These are phyloP conservation scores for Caradrina clavipalpis DNA, from an alignment of 2,888 invertebrate genomes.

Conservation along the genomic window DNA sequence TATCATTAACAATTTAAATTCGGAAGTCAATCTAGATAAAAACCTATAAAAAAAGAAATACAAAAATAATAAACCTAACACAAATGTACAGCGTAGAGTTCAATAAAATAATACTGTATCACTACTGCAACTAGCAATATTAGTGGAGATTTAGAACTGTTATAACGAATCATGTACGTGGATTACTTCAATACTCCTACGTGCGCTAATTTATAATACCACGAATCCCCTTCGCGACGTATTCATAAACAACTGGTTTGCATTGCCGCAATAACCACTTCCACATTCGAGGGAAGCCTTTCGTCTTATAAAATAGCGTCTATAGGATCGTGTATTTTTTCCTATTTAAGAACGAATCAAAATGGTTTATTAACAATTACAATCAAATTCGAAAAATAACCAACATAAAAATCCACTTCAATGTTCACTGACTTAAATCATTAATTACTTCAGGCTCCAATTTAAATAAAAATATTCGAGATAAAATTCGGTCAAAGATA, in stretches of 20 bases:
- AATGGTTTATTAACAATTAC: conserved; percentile 40
- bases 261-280: conserved; percentile 22
- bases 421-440: conserved; percentile 36
- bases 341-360: conserved; percentile 48
- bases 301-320: conserved; percentile 41
- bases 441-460: conserved; percentile 28
- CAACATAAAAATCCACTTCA: conserved; percentile 32
- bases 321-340: conserved; percentile 44
- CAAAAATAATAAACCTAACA: conserved; percentile 83
- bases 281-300: not conserved
- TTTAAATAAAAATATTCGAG: conserved; percentile 56
- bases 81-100: conserved; percentile 86
- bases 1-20: conserved; percentile 65
- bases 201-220: conserved; percentile 35
- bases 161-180: conserved; percentile 54
- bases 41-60: conserved; percentile 80
- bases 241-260: conserved; percentile 25
- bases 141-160: conserved; percentile 74
- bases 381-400: conserved; percentile 40
- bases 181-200: conserved; percentile 55
- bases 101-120: conserved; percentile 90
- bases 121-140: conserved; percentile 85
- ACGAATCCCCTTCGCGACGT: conserved; percentile 31
- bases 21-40: conserved; percentile 80
- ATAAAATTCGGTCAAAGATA: conserved; percentile 59